Evolutionary conservation across 2,797 vertebrate species (phyloP), one percentile per base, ranked within the genome.

Genomic region (Periophthalmus magnuspinnatus): DNA sequence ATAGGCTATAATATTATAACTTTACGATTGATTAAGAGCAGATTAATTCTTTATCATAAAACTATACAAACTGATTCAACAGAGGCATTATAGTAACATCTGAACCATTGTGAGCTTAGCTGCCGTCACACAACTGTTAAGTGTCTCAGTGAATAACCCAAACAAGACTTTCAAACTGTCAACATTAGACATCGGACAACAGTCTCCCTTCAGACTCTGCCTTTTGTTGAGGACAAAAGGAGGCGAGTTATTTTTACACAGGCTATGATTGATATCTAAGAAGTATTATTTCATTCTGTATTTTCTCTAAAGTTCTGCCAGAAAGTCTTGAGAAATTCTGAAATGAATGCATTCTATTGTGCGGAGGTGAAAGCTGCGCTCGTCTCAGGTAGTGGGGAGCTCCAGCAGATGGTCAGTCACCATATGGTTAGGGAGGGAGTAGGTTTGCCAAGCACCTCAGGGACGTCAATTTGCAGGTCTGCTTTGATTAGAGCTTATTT

Each of bases 341-440:
- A 9, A 52, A 63, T 48, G 75, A 68, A 78, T 67, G 13, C 41
- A 45, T 80, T 66, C 69, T 68, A 77, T 78, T 69, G 70, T 10
- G 77, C 65, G 79, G 69, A 82, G 70, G 57, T 70, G 74, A 82
- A 63, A 45, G 45, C 81, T 79, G 76, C 71, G 34, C 65, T 55
- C 3, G 10, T 41, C 38, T 70, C 70, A 74, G 71, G 74, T 81
- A 66, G 54, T 56, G 10, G 21, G 5, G 56, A 65, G 68, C 68
- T 69, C 62, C 71, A 38, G 69, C 84, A 88, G 86, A 86, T 89
- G 87, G 84, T 74, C 76, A 65, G 61, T 21, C 56, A 69, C 71
- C 77, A 83, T 85, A 81, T 85, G 86, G 76, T 85, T 70, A 81
- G 76, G 81, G 78, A 83, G 52, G 58, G 33, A 68, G 61, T 65